Conservation (phyloP, 2,113 vertebrate species). For the Bucco capensis region DNA sequence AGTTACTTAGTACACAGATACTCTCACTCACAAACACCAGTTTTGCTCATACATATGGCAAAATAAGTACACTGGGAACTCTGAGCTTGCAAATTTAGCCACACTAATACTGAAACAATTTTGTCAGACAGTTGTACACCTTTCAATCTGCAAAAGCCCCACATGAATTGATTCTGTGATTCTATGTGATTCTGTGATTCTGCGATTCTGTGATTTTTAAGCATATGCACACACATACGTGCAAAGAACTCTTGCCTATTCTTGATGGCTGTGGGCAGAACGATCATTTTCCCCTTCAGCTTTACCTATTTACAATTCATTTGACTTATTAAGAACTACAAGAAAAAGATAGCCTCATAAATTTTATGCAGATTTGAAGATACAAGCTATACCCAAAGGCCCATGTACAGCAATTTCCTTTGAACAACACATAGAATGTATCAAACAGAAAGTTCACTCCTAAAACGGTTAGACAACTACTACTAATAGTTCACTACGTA, state of each 20-base stretch:
- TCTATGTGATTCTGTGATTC: too few relatives aligned
- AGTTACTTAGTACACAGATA: background rate
- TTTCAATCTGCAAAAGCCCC: background rate
- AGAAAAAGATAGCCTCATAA: background rate
- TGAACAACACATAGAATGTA: background rate
- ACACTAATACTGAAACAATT: background rate
- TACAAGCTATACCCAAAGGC: background rate
- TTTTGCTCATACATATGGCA: background rate
- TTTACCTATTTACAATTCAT: background rate
- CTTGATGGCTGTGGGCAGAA: background rate
- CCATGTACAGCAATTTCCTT: background rate
- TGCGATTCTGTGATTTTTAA: too few relatives aligned
- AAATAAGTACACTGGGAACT: background rate
- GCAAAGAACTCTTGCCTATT: background rate
- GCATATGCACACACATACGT: accelerated
- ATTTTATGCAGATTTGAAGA: background rate
- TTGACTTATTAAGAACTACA: background rate
- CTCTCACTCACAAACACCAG: background rate
- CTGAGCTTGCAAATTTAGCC: background rate
- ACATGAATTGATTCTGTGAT: too few relatives aligned
- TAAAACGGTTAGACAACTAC: background rate
- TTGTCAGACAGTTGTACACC: background rate
- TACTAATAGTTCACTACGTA: background rate
- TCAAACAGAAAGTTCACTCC: background rate
- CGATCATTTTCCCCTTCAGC: background rate